Base-by-base conservation (phyloP, 1,140 invertebrate species). In the Drosophila mojavensis region DNA sequence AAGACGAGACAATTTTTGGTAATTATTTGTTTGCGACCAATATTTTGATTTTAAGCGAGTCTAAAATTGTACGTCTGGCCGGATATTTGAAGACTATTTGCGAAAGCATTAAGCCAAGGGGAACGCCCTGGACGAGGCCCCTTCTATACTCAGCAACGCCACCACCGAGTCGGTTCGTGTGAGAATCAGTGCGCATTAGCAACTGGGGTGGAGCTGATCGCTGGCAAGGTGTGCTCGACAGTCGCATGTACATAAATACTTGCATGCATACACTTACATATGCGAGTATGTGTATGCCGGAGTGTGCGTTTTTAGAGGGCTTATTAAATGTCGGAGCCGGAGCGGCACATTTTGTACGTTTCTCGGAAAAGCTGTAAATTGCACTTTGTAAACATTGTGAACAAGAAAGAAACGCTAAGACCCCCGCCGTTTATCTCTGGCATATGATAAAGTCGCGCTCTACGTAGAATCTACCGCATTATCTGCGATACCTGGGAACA, bases 351-450 rank as follows among this genome's bases (percentile, higher is more conserved):
- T 69, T 69, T 77, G 74, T 89, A 83, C 56, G 81, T 71, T 88
- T 86, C 83, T 77, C 69, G 83, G 83, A 86, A 86, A 88, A 78
- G 83, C 78, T 86, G 69, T 86, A 86, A 86, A 86, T 86, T 86
- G 83, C 83, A 86, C 76, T 86, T 73, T 77, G 83, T 88, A 70
- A 86, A 86, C 75, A 86, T 66, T 70, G 59, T 66, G 80, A 68
- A 58, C 61, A 71, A 76, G 83, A 88, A 79, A 66, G 67, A 78
- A 79, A 76, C 76, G 75, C 72, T 82, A 82, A 86, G 76, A 88
- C 82, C 82, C 64, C 45, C 28, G 51, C 13, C 75, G 62, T 74
- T 88, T 86, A 88, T 86, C 79, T 86, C 55, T 67, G 76, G 48
- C 61, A 48, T 69, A 68, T 63, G 83, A 88, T 88, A 86, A 82